These are phyloP conservation scores for Capra hircus DNA, from an alignment of 2,113 vertebrate species.

Conservation along the genomic window DNA sequence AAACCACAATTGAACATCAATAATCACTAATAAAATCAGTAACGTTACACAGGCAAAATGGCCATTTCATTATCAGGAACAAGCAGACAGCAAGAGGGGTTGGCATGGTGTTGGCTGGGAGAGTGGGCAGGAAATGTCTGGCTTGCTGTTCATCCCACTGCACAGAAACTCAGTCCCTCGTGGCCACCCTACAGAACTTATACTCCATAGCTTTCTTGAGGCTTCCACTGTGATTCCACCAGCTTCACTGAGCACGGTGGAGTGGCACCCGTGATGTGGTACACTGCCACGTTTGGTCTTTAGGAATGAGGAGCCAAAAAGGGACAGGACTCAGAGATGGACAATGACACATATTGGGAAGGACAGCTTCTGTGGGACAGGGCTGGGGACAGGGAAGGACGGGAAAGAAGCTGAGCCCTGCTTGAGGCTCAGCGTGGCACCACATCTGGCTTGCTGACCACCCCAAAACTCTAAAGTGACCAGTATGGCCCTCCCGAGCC, in stretches of 20 bases:
- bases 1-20: conserved; percentile 81
- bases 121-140: conserved; percentile 45
- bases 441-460: background rate
- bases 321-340: background rate
- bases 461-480: rapidly evolving
- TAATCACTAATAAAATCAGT: conserved; percentile 79
- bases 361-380: background rate
- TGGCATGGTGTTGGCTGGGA: conserved; percentile 24
- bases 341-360: background rate
- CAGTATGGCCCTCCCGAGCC: background rate
- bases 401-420: conserved; percentile 3
- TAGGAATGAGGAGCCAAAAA: conserved; percentile 31
- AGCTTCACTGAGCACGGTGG: conserved; percentile 51
- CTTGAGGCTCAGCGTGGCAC: background rate
- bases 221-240: conserved; percentile 53
- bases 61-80: conserved; percentile 71
- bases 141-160: conserved; percentile 41
- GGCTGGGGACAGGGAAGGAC: background rate
- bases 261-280: conserved; percentile 48
- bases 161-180: conserved; percentile 53
- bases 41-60: conserved; percentile 71
- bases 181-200: conserved; percentile 1
- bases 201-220: background rate
- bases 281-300: conserved; percentile 53
- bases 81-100: conserved; percentile 43